Conservation (phyloP, 2,888 invertebrate genomes). For the Acrobasis repandana region DNA sequence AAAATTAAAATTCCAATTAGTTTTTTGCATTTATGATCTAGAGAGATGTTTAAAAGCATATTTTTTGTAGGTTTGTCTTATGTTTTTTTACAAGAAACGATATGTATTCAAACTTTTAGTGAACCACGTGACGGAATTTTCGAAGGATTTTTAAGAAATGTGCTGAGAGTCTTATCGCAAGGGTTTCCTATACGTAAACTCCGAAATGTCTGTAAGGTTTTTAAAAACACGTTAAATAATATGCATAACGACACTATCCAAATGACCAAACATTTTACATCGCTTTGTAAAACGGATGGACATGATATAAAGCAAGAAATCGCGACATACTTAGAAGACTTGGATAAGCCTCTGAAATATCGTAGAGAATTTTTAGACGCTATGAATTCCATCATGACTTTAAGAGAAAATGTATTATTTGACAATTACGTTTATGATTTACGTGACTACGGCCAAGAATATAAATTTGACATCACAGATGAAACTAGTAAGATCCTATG, state of each 20-base stretch:
- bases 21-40: neutral
- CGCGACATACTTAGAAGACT: conserved; percentile 36
- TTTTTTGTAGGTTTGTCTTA: neutral
- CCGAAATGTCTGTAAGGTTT: conserved; percentile 41
- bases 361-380: conserved; percentile 47
- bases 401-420: conserved; percentile 46
- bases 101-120: neutral
- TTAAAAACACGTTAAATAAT: conserved; percentile 40
- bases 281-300: conserved; percentile 41
- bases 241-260: conserved; percentile 40
- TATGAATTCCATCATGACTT: conserved; percentile 51
- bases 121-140: conserved; percentile 43
- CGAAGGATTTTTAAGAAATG: conserved; percentile 48
- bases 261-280: conserved; percentile 43
- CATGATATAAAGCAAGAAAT: conserved; percentile 45
- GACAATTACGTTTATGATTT: conserved; percentile 51
- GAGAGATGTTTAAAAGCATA: neutral
- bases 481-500: conserved; percentile 39
- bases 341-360: conserved; percentile 35
- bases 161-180: conserved; percentile 45
- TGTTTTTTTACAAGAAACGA: neutral
- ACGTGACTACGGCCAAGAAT: conserved; percentile 35
- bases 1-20: conserved; percentile 27
- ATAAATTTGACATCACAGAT: conserved; percentile 32
- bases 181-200: conserved; percentile 44